Evolutionary conservation across 2,888 invertebrate species (phyloP).

Genomic region (Morpho achilles): DNA sequence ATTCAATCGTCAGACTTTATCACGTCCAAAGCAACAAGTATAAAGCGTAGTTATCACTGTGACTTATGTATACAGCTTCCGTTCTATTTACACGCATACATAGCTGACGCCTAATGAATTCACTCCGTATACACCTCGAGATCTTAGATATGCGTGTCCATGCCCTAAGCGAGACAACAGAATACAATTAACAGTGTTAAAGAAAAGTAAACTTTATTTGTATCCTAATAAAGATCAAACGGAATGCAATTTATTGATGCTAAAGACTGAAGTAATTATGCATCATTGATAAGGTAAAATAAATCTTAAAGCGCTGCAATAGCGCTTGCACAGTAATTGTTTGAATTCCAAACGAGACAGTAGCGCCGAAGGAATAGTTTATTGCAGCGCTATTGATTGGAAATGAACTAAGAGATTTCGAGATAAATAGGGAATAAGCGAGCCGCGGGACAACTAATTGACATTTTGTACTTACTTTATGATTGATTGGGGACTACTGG

Average conservation of each 20-base stretch:
- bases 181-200: constrained; percentile 20
- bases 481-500: not conserved
- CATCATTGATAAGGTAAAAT: constrained; percentile 30
- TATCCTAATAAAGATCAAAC: constrained; percentile 17
- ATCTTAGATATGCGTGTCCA: constrained; percentile 69
- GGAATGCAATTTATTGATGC: constrained; percentile 17
- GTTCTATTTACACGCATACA: constrained; percentile 72
- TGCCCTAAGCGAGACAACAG: constrained; percentile 37
- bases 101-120: constrained; percentile 59
- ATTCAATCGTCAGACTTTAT: too few species aligned
- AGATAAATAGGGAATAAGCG: constrained; percentile 18
- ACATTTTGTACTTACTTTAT: constrained; percentile 9
- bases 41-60: constrained; percentile 46
- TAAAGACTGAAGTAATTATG: constrained; percentile 30
- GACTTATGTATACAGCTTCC: constrained; percentile 61
- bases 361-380: constrained; percentile 40
- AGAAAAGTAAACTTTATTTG: constrained; percentile 33
- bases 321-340: constrained; percentile 27
- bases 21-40: constrained; percentile 27
- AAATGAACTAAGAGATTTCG: constrained; percentile 31
- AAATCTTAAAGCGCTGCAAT: constrained; percentile 29
- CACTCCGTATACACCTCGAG: constrained; percentile 57
- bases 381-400: constrained; percentile 45
- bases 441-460: constrained; percentile 24
- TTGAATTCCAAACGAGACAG: constrained; percentile 34